A percentile compares a stretch with the other conserved stretches of the same genome.
Evolutionary conservation across 2,113 vertebrate species (phyloP).

Genomic region (Nymphicus hollandicus): DNA sequence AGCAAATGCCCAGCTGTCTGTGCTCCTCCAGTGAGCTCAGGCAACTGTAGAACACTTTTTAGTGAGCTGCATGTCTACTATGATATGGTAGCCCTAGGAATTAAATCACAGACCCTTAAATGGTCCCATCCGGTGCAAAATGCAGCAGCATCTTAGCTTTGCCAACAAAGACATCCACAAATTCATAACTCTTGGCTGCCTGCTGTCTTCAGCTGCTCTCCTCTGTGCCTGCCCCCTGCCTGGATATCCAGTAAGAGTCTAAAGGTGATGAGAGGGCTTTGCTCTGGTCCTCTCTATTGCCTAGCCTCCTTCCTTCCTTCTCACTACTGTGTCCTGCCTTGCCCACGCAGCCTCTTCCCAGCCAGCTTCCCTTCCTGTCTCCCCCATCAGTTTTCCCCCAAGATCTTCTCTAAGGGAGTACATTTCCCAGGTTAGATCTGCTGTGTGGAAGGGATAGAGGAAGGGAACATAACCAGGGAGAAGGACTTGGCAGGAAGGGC

Average conservation of each 20-base stretch:
- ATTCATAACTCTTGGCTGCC: background rate
- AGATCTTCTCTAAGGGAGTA: background rate
- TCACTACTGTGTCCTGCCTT: background rate
- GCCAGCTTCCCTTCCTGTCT: background rate
- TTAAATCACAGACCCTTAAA: background rate
- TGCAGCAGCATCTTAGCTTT: background rate
- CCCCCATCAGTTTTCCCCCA: background rate
- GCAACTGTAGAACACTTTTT: background rate
- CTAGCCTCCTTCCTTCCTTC: conserved; percentile 27
- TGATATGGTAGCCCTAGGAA: background rate
- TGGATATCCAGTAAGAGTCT: background rate
- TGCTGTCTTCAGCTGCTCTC: background rate
- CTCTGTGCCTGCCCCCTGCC: background rate
- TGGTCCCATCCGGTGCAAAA: background rate
- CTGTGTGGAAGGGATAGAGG: background rate
- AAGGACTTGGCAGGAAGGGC: background rate
- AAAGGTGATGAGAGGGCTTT: background rate
- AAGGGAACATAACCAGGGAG: background rate
- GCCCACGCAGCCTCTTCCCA: background rate
- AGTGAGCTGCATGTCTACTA: background rate
- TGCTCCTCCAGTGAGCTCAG: background rate
- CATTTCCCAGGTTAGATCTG: background rate
- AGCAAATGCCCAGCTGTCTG: background rate
- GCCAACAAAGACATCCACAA: background rate
- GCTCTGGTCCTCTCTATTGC: background rate